A percentile compares a stretch with the other conserved stretches of the same genome.
Conservation (phyloP, 1,140 invertebrate genomes). For the Monomorium pharaonis region DNA sequence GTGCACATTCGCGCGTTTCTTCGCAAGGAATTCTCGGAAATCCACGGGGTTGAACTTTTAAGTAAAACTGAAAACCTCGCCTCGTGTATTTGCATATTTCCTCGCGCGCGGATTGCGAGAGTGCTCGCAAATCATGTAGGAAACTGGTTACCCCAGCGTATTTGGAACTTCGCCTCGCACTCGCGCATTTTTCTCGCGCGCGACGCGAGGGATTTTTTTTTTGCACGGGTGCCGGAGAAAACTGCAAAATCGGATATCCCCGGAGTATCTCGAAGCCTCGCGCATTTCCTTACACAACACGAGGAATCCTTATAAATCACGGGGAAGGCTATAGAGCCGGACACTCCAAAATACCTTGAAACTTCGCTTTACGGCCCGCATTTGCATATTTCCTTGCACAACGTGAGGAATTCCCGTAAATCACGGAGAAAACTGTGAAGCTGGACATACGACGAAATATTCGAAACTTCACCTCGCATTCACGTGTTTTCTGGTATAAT, state of each 20-base stretch:
- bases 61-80: too few species aligned
- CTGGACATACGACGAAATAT: background rate
- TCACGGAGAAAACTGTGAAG: background rate
- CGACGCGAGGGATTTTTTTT: too few species aligned
- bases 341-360: background rate
- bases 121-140: too few species aligned
- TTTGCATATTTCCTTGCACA: background rate
- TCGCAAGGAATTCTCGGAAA: background rate
- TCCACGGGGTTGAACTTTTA: too few species aligned
- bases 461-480: background rate
- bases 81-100: too few species aligned
- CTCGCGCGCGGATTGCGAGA: too few species aligned
- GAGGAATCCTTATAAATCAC: background rate
- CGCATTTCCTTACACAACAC: background rate
- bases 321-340: background rate
- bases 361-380: background rate
- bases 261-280: background rate
- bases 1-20: background rate
- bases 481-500: background rate
- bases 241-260: too few species aligned
- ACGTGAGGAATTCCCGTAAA: slow-evolving; percentile 11
- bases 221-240: too few species aligned
- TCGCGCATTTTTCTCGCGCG: too few species aligned
- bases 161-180: too few species aligned
- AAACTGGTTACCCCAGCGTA: too few species aligned